Base-by-base conservation (phyloP, 2,113 vertebrate species). In the Embiotoca jacksoni region DNA sequence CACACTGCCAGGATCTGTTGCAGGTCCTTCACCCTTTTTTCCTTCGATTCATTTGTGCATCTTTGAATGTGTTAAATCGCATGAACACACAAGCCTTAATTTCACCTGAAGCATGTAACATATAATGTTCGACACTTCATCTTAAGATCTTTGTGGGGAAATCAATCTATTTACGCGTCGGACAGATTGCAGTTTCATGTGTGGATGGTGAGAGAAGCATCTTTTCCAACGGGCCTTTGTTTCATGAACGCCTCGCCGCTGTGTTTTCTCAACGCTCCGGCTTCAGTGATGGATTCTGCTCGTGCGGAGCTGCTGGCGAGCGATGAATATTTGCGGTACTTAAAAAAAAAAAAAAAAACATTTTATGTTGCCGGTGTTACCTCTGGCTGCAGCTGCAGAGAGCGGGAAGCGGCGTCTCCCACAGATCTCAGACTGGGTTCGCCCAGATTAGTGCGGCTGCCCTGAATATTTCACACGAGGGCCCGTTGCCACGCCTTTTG, bases 291-390 rank as follows among this genome's bases (percentile, higher is more conserved):
- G 78, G 59, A 72, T 80, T 81, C 58, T 79, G 63, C 63, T 14
- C 63, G n/a, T 78, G 72, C 65, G 61, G 75, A 69, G 80, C 63
- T 33, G 56, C 14, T 85, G 85, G 78, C 80, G 69, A 49, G 53
- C 59, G 88, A 81, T 64, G 63, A 67, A 81, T 62, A 76, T 86
- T 80, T 64, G 66, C 46, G 78, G 73, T 73, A 80, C 75, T 69
- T 23, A 1, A 23, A 23, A 23, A 23, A 23, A 23, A 23, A 23
- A 23, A 23, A 23, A 23, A 23, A 23, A 23, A 23, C 23, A 23
- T 23, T 82, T 81, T 89, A 60, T 84, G 83, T 78, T 64, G 78
- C 54, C 3, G 78, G 69, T 75, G 71, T 75, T 63, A 52, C 68
- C 4, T 53, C 73, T 69, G 76, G 76, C 79, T 91, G 66, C 68